These are phyloP conservation scores for Lochmaea crataegi DNA, from an alignment of 2,888 invertebrate species.

Conservation along the genomic window DNA sequence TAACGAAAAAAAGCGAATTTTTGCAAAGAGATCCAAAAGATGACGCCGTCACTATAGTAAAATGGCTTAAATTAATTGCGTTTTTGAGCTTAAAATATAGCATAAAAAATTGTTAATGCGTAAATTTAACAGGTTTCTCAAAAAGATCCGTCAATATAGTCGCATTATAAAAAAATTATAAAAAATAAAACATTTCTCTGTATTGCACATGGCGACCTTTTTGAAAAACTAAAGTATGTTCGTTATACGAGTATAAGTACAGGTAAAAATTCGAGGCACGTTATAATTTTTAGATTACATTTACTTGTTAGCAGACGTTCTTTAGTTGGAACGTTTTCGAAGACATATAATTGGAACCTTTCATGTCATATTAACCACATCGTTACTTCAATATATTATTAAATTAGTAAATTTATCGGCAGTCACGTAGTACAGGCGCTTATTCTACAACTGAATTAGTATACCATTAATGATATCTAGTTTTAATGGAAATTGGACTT, in stretches of 20 bases:
- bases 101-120: background rate
- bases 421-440: background rate
- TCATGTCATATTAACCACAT: background rate
- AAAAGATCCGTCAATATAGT: background rate
- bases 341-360: background rate
- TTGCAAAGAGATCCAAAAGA: slow-evolving; percentile 6
- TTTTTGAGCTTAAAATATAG: slow-evolving; percentile 11
- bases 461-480: too few relatives aligned
- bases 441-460: background rate
- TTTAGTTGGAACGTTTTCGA: background rate
- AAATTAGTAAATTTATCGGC: background rate
- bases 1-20: slow-evolving; percentile 16
- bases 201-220: background rate
- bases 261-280: background rate
- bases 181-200: background rate
- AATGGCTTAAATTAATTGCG: background rate
- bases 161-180: background rate
- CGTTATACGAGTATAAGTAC: background rate
- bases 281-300: background rate
- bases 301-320: background rate
- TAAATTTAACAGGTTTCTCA: background rate
- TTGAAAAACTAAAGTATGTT: slow-evolving; percentile 7
- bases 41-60: slow-evolving; percentile 21
- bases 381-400: background rate
- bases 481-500: too few relatives aligned